phyloP scores from a whole-genome alignment of 2,888 invertebrate species.

The Drosophila rubida region DNA sequence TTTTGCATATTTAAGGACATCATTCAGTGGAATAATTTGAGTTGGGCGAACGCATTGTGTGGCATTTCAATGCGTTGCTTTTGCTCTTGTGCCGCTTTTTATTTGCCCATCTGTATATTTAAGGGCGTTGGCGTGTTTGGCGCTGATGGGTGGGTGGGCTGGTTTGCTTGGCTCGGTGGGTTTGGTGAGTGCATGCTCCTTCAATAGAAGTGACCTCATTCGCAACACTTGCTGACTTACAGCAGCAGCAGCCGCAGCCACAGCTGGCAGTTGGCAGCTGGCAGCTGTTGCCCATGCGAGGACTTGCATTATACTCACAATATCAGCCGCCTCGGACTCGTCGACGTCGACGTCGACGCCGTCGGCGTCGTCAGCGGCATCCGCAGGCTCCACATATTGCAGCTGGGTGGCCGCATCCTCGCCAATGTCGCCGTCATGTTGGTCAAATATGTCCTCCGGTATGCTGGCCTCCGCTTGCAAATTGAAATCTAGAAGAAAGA shows the following conservation, averaged over 20 bases:
- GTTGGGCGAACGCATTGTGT: slow-evolving; percentile 56
- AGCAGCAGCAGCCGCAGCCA: slow-evolving; percentile 1
- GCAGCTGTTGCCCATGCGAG: background rate
- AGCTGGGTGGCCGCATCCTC: slow-evolving; percentile 61
- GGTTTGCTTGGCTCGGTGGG: no score
- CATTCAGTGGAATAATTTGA: slow-evolving; percentile 54
- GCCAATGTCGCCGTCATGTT: slow-evolving; percentile 67
- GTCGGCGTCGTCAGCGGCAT: slow-evolving; percentile 59
- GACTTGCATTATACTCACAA: slow-evolving; percentile 69
- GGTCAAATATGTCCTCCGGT: slow-evolving; percentile 83
- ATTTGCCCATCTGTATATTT: slow-evolving; percentile 6
- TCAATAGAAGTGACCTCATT: slow-evolving; percentile 70
- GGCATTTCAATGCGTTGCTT: slow-evolving; percentile 55
- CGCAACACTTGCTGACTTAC: slow-evolving; percentile 41
- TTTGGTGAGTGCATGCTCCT: slow-evolving; percentile 16
- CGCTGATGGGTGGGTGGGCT: background rate
- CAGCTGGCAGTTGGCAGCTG: background rate
- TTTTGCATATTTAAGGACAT: slow-evolving; percentile 32
- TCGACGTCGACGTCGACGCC: slow-evolving; percentile 47
- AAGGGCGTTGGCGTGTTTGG: background rate
- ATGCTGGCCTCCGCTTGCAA: slow-evolving; percentile 81
- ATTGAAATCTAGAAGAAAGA: slow-evolving; percentile 76
- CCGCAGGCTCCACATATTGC: slow-evolving; percentile 62
- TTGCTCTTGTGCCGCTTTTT: background rate
- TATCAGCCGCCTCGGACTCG: slow-evolving; percentile 73